Percentiles rank a stretch among this genome's conserved stretches.
phyloP scores from a whole-genome alignment of 2,113 vertebrate genomes.

The Oreocharis arfaki region DNA sequence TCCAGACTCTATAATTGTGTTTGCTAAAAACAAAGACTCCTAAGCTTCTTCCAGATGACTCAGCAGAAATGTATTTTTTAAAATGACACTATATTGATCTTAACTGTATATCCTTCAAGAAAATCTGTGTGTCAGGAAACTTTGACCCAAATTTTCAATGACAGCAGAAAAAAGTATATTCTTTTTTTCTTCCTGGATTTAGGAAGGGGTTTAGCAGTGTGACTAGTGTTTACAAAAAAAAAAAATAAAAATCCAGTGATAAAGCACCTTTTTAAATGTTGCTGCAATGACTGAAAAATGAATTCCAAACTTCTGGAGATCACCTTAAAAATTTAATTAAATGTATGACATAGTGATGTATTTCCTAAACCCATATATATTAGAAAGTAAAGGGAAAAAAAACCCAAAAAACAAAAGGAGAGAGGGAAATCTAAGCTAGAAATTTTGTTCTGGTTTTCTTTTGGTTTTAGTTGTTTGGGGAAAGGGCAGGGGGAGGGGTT shows the following conservation, averaged over 20 bases:
- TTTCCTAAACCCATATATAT: background rate
- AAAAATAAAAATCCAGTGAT: background rate
- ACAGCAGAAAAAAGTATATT: background rate
- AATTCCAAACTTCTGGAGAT: background rate
- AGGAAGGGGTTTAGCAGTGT: background rate
- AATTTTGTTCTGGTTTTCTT: background rate
- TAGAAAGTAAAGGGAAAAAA: background rate
- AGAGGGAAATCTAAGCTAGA: background rate
- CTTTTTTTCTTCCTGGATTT: background rate
- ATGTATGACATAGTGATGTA: background rate
- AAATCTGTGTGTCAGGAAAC: conserved; percentile 4
- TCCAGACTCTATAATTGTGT: conserved; percentile 15
- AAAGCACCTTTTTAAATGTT: background rate
- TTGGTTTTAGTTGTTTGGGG: background rate
- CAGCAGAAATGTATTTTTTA: conserved; percentile 28
- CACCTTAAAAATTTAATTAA: background rate
- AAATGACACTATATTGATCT: conserved; percentile 29
- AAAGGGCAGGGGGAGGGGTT: accelerated
- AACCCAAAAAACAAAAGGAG: background rate
- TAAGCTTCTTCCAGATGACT: conserved; percentile 2
- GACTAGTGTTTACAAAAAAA: background rate
- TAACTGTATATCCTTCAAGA: conserved; percentile 21
- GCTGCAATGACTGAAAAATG: background rate
- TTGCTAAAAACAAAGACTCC: conserved; percentile 21
- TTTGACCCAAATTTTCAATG: conserved; percentile 20